Percentiles rank a stretch among this genome's conserved stretches.
Conservation (phyloP, 2,797 vertebrate genomes). For the Lacerta viridis region DNA sequence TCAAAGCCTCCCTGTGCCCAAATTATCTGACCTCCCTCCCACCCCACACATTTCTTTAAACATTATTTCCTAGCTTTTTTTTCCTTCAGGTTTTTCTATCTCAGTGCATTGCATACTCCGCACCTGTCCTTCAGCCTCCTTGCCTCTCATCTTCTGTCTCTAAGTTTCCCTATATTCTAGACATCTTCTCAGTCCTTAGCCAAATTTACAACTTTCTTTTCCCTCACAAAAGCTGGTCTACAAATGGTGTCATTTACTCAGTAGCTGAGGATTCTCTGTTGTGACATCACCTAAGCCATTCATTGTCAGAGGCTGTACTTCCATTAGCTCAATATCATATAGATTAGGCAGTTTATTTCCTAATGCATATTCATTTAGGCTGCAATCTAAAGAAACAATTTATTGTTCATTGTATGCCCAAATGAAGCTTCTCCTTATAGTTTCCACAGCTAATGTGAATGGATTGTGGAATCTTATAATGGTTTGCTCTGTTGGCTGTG, state of each 20-base stretch:
- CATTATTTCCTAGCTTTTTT: neutral
- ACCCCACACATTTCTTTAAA: no score
- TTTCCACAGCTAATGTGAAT: neutral
- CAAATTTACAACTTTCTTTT: neutral
- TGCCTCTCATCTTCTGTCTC: neutral
- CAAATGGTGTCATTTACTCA: neutral
- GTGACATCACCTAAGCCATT: neutral
- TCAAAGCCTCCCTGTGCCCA: no score
- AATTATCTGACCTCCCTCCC: neutral
- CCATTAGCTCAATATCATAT: no score
- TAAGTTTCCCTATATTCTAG: neutral
- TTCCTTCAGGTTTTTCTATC: neutral
- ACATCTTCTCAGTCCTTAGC: neutral
- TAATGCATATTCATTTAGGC: neutral
- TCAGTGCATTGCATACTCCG: neutral
- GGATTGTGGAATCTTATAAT: no score
- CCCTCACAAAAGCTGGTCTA: neutral
- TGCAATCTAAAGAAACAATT: neutral
- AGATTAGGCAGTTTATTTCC: neutral
- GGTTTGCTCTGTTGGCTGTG: neutral
- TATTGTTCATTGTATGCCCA: neutral
- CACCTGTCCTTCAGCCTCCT: neutral
- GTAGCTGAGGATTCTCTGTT: neutral
- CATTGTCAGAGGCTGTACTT: no score
- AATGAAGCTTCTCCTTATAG: neutral